Percentiles rank a stretch among this genome's conserved stretches.
These are phyloP conservation scores for Reticulitermes speratus DNA, from an alignment of 1,140 invertebrate species.

Conservation along the genomic window DNA sequence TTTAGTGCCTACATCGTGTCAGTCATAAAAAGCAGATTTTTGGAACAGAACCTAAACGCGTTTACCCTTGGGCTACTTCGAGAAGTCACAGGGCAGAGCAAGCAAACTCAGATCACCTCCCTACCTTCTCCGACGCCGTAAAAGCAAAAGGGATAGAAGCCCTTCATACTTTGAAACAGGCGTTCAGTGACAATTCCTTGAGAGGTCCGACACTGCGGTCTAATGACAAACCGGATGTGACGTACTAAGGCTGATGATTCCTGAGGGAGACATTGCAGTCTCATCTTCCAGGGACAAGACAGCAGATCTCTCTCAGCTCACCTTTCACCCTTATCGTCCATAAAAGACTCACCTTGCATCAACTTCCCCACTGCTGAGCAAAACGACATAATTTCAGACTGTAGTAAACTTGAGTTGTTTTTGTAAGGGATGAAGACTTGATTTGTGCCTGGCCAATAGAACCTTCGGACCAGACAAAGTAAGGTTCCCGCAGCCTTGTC, in stretches of 20 bases:
- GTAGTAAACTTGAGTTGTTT: background rate
- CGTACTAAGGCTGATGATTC: slow-evolving; percentile 1
- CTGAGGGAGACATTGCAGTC: slow-evolving; percentile 3
- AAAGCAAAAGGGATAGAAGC: background rate
- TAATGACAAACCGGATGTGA: slow-evolving; percentile 15
- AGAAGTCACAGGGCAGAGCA: background rate
- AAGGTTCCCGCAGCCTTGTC: too few relatives aligned
- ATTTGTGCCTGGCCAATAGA: too few relatives aligned
- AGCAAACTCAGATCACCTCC: background rate
- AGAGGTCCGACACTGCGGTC: background rate
- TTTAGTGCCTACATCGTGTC: too few relatives aligned
- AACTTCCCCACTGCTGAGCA: background rate
- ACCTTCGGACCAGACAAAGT: too few relatives aligned
- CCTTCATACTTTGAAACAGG: background rate
- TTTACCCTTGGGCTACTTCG: background rate
- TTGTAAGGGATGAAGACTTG: background rate
- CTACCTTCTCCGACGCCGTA: background rate
- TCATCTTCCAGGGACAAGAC: background rate
- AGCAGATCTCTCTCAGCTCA: slow-evolving; percentile 1
- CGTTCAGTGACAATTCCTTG: too few relatives aligned
- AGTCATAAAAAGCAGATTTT: background rate
- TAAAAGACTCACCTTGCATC: background rate
- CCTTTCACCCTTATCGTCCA: background rate
- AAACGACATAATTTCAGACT: background rate
- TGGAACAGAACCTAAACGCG: background rate